Conservation (phyloP, 2,113 vertebrate species). For the Microtus richardsoni region DNA sequence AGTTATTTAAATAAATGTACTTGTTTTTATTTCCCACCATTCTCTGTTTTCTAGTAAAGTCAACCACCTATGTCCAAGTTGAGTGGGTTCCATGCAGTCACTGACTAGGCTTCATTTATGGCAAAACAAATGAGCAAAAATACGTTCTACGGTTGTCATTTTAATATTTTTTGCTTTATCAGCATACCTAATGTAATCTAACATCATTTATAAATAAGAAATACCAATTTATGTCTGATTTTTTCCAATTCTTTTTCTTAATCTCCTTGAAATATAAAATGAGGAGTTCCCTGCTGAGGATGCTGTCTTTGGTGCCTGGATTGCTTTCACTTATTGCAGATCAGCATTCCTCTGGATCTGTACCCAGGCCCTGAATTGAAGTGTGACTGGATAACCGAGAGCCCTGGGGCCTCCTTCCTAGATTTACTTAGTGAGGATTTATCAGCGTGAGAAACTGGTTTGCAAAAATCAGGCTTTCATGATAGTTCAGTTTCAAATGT, state of each 20-base stretch:
- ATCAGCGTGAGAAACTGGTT: conserved; percentile 45
- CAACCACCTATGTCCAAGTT: conserved; percentile 4
- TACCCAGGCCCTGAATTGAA: not conserved
- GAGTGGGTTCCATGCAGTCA: conserved; percentile 24
- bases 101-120: not conserved
- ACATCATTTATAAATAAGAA: conserved; percentile 49
- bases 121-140: not conserved
- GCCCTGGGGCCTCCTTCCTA: not conserved
- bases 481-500: conserved; percentile 55
- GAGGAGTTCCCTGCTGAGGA: not conserved
- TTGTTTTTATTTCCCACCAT: conserved; percentile 8
- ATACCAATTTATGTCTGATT: not conserved
- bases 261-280: conserved; percentile 29
- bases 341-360: not conserved
- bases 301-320: not conserved
- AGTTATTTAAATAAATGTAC: conserved; percentile 50
- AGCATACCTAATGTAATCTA: not conserved
- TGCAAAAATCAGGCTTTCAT: conserved; percentile 50
- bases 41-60: conserved; percentile 22
- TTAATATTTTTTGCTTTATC: conserved; percentile 47
- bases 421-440: conserved; percentile 37
- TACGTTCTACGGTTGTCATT: not conserved
- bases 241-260: not conserved
- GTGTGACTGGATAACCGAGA: not conserved
- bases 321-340: not conserved